phyloP scores from a whole-genome alignment of 2,113 vertebrate species.

The Delphinapterus leucas region DNA sequence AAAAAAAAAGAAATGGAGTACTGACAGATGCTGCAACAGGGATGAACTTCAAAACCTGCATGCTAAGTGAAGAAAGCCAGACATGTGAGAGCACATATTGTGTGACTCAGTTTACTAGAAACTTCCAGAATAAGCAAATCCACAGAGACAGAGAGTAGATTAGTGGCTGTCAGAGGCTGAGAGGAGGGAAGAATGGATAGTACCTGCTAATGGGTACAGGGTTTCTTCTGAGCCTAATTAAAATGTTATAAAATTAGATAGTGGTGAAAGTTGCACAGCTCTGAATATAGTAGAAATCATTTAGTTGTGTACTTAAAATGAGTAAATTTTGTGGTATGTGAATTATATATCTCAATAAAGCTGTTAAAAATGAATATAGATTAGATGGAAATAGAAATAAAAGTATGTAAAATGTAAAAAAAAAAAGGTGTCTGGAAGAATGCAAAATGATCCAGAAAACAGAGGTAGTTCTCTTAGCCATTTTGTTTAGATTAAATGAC shows the following conservation, averaged over 20 bases:
- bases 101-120: background rate
- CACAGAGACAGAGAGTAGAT: background rate
- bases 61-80: background rate
- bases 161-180: background rate
- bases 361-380: background rate
- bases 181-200: too few species aligned
- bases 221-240: background rate
- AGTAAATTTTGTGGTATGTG: background rate
- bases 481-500: slow-evolving; percentile 16
- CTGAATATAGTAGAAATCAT: background rate
- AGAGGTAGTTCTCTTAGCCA: background rate
- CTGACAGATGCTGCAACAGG: background rate
- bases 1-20: background rate
- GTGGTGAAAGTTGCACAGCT: background rate
- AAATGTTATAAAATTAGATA: background rate
- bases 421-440: background rate
- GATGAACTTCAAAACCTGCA: background rate
- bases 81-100: background rate
- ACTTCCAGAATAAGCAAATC: background rate
- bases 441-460: background rate
- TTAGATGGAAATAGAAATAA: background rate
- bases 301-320: background rate
- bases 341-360: background rate
- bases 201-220: background rate
- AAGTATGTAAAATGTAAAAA: background rate